Percentiles rank a stretch among this genome's conserved stretches.
phyloP scores from a whole-genome alignment of 2,797 vertebrate genomes.

The Platalea minor region DNA sequence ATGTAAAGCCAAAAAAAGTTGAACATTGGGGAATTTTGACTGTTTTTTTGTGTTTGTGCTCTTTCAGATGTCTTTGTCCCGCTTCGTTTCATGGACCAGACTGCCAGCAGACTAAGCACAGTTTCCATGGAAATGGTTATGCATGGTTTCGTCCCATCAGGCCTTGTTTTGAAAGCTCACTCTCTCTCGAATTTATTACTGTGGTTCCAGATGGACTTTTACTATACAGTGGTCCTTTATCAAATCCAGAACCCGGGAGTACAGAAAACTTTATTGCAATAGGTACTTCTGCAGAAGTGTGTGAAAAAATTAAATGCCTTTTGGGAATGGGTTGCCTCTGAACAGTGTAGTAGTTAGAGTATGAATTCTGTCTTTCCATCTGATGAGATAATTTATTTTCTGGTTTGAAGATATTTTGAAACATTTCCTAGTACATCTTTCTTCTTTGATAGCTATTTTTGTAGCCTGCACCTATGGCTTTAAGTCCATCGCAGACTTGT shows the following conservation, averaged over 20 bases:
- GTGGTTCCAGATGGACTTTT: slow-evolving; percentile 81
- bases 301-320: background rate
- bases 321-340: background rate
- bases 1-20: background rate
- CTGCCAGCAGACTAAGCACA: slow-evolving; percentile 86
- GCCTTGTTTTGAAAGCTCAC: slow-evolving; percentile 82
- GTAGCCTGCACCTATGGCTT: background rate
- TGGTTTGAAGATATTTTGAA: background rate
- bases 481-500: background rate
- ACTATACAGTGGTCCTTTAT: slow-evolving; percentile 83
- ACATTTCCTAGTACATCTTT: background rate
- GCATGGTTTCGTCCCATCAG: slow-evolving; percentile 85
- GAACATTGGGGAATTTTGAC: background rate
- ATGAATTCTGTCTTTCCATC: background rate
- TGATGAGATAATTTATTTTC: background rate
- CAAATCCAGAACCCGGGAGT: slow-evolving; percentile 78
- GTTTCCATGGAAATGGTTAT: slow-evolving; percentile 86
- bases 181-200: slow-evolving; percentile 86
- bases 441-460: background rate
- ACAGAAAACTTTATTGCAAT: slow-evolving; percentile 84
- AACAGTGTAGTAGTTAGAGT: background rate
- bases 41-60: background rate
- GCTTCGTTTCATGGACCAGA: slow-evolving; percentile 83
- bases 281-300: slow-evolving; percentile 69
- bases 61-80: slow-evolving; percentile 82